Evolutionary conservation across 2,888 invertebrate genomes (phyloP).

Genomic region (Stegophylla sp.): DNA sequence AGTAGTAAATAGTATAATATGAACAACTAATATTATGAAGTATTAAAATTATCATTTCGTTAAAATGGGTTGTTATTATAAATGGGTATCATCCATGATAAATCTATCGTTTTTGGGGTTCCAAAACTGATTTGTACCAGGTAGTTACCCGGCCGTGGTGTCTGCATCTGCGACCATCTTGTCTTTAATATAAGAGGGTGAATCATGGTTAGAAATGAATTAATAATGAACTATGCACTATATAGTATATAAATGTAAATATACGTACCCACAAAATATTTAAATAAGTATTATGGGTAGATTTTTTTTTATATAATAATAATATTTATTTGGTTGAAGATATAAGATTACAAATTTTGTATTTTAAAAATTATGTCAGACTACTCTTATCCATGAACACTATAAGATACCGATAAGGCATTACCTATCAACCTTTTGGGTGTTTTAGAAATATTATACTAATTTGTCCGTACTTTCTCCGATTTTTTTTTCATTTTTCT

Average conservation of each 20-base stretch:
- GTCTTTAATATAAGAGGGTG: conserved; percentile 19
- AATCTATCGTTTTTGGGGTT: conserved; percentile 26
- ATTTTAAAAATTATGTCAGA: no score
- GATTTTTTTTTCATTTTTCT: no score
- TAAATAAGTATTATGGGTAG: no score
- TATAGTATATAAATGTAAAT: not conserved
- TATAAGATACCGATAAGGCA: no score
- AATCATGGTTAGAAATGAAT: not conserved
- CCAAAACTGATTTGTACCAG: conserved; percentile 19
- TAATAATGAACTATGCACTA: not conserved
- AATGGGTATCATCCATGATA: conserved; percentile 35
- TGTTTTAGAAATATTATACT: no score
- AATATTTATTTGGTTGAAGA: no score
- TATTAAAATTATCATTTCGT: conserved; percentile 38
- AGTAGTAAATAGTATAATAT: not conserved
- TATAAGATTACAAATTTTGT: no score
- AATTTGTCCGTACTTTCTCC: no score
- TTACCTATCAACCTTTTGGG: no score
- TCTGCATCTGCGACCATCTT: conserved; percentile 39
- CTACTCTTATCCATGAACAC: no score
- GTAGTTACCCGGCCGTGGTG: conserved; percentile 37
- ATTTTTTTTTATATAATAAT: no score
- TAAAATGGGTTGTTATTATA: conserved; percentile 41
- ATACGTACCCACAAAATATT: no score
- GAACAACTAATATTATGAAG: conserved; percentile 12